Evolutionary conservation across 2,888 invertebrate species (phyloP).

Genomic region (Ormyrus rosae): DNA sequence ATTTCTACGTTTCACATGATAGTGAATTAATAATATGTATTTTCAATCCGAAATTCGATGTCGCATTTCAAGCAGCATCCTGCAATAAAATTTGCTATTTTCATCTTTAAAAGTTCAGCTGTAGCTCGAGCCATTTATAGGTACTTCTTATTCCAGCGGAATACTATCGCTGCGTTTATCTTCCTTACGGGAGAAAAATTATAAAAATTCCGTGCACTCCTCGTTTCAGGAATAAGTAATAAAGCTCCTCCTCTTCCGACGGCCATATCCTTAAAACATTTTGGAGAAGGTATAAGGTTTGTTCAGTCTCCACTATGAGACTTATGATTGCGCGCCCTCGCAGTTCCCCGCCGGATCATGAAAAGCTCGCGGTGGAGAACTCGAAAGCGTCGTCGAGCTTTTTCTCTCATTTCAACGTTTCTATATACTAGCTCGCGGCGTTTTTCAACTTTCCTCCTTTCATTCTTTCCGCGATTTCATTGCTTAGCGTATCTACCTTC

Average conservation of each 20-base stretch:
- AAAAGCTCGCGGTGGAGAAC: conserved; percentile 52
- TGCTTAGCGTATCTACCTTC: conserved; percentile 21
- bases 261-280: conserved; percentile 53
- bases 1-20: no score
- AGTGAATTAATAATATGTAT: no score
- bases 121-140: no score
- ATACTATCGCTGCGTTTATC: background rate
- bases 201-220: conserved; percentile 41
- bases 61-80: no score
- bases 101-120: no score
- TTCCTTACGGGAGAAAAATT: conserved; percentile 14
- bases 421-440: conserved; percentile 30
- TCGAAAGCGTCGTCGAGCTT: conserved; percentile 47
- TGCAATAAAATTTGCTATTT: no score
- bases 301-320: conserved; percentile 64
- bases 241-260: conserved; percentile 28
- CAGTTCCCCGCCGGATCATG: conserved; percentile 46
- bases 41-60: no score
- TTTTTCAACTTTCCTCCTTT: conserved; percentile 35
- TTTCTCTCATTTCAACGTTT: conserved; percentile 40
- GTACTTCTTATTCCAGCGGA: background rate
- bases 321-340: conserved; percentile 63
- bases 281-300: conserved; percentile 59
- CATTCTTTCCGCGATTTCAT: conserved; percentile 36
- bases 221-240: conserved; percentile 55